Base-by-base conservation (phyloP, 2,797 vertebrate species). In the Oophaga sylvatica region DNA sequence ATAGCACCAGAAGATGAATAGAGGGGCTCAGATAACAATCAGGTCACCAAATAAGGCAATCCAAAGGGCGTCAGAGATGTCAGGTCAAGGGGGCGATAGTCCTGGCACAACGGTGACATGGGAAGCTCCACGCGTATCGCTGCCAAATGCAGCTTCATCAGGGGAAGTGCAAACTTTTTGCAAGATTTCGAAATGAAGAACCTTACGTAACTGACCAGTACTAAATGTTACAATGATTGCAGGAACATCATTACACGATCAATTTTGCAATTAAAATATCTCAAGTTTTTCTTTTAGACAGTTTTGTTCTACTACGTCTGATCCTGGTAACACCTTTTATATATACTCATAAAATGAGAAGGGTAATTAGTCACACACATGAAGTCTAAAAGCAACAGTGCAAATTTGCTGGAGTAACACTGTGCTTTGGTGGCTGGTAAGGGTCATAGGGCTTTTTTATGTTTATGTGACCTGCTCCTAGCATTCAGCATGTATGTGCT, bases 401-500 rank as follows among this genome's bases (percentile, higher is more conserved):
- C 13, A 41, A 75, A 75, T 75, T 11, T 48, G 71, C 71, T 48
- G 71, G 48, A 41, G 20, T 6, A 35, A 53, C 45, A n/a, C 71
- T 77, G 75, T 77, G 22, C 41, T 45, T 80, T 22, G 12, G 13
- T 80, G 31, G 10, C 29, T 45, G 59, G 71, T 2, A 31, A 31
- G 79, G 79, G 79, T 80, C 79, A 80, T 26, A 48, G 80, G 16
- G 53, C 26, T 35, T 68, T 7, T 26, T 67, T 77, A 53, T 53
- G 73, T 62, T 19, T 63, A 15, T 85, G 84, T 85, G 62, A 78
- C 29, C 60, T 41, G 60, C 19, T 9, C 35, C 60, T 48, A 68
- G 62, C 84, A 79, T 85, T 79, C 75, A 8, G 17, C 73, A 67
- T 85, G 59, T 77, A 78, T 59, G 68, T 81, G 85, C 56, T 13